phyloP scores from a whole-genome alignment of 1,140 invertebrate genomes.

The Neodiprion pinetum region DNA sequence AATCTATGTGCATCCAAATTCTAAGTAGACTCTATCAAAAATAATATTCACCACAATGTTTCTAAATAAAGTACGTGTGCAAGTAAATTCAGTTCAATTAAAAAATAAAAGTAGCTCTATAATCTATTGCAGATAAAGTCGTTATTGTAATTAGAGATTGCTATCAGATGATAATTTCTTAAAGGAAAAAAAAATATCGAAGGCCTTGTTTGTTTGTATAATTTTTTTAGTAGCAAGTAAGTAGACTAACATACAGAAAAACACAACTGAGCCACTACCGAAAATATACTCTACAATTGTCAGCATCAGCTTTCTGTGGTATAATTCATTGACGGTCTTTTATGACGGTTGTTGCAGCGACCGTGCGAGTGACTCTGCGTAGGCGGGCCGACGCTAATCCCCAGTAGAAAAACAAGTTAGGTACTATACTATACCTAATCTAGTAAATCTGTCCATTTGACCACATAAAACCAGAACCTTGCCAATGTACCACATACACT shows the following conservation, averaged over 20 bases:
- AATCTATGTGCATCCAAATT: no score
- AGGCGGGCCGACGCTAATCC: constrained; percentile 60
- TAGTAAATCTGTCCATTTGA: constrained; percentile 28
- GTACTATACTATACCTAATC: constrained; percentile 47
- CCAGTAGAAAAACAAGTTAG: constrained; percentile 59
- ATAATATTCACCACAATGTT: no score
- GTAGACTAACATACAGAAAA: constrained; percentile 2
- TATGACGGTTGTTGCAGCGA: constrained; percentile 63
- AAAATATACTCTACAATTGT: constrained; percentile 48
- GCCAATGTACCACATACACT: constrained; percentile 18
- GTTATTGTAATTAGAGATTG: constrained; percentile 2
- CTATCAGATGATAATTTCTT: background rate
- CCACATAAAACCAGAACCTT: constrained; percentile 9
- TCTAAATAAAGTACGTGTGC: no score
- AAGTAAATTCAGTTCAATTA: no score
- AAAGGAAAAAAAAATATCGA: constrained; percentile 11
- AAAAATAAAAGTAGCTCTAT: no score
- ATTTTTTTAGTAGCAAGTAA: background rate
- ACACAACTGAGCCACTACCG: constrained; percentile 24
- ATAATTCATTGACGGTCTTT: constrained; percentile 52
- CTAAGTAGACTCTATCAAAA: no score
- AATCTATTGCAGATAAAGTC: no score
- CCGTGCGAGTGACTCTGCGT: constrained; percentile 62
- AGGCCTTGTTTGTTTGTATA: background rate
- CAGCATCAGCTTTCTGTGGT: constrained; percentile 40